phyloP scores from a whole-genome alignment of 2,888 invertebrate species.

The Sphaerophoria rueppellii region DNA sequence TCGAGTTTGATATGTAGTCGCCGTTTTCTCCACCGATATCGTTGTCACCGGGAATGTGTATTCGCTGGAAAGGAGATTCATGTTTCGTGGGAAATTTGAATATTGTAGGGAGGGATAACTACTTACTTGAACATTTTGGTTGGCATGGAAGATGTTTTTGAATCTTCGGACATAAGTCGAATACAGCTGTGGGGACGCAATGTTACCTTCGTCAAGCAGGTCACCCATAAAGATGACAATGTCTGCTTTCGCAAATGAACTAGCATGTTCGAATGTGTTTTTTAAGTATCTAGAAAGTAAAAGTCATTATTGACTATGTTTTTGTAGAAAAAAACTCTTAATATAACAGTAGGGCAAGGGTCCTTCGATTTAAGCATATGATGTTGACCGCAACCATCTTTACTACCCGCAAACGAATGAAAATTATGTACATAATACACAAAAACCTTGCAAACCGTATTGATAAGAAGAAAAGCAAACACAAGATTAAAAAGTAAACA shows the following conservation, averaged over 20 bases:
- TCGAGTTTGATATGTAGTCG: slow-evolving; percentile 86
- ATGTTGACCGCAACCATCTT: no score
- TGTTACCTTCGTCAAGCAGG: slow-evolving; percentile 96
- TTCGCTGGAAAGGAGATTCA: slow-evolving; percentile 83
- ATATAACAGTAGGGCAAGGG: no score
- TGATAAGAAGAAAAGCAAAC: no score
- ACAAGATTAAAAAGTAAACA: no score
- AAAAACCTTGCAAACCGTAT: no score
- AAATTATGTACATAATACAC: no score
- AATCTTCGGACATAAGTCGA: slow-evolving; percentile 89
- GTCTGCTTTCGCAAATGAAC: slow-evolving; percentile 89
- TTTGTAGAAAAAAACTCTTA: not conserved
- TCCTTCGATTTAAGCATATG: no score
- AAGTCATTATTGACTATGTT: not conserved
- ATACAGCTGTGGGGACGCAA: slow-evolving; percentile 88
- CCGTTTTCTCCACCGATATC: slow-evolving; percentile 97
- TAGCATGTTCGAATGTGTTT: slow-evolving; percentile 89
- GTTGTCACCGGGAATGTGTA: slow-evolving; percentile 97
- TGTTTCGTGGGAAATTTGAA: not conserved
- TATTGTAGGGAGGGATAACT: not conserved
- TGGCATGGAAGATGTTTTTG: slow-evolving; percentile 83
- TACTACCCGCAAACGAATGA: no score
- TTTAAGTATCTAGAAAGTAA: slow-evolving; percentile 85
- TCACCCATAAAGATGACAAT: slow-evolving; percentile 96
- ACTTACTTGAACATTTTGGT: slow-evolving; percentile 78